These are phyloP conservation scores for Spodoptera litura DNA, from an alignment of 1,140 invertebrate genomes.

Conservation along the genomic window DNA sequence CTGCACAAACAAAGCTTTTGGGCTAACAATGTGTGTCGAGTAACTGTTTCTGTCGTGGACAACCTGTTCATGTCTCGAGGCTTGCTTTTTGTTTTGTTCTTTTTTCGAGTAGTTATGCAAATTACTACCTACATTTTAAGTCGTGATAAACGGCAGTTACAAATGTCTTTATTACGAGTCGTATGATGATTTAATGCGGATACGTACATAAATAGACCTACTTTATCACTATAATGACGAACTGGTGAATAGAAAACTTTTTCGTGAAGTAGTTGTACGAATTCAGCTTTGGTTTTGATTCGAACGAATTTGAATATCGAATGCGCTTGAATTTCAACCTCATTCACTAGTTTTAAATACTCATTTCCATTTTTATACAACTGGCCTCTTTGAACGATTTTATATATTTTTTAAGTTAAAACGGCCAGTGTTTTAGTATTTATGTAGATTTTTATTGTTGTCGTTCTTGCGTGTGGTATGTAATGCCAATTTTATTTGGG, in stretches of 20 bases:
- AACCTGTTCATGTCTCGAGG: slow-evolving; percentile 59
- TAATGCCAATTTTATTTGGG: slow-evolving; percentile 39
- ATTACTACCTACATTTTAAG: not conserved
- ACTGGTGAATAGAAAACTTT: slow-evolving; percentile 56
- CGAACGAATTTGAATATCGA: slow-evolving; percentile 54
- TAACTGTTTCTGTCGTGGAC: slow-evolving; percentile 68
- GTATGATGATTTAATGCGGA: not conserved
- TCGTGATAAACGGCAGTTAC: not conserved
- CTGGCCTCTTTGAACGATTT: not conserved
- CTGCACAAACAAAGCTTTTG: slow-evolving; percentile 34
- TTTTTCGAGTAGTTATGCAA: slow-evolving; percentile 6
- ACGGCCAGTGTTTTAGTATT: too few relatives aligned
- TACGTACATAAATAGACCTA: slow-evolving; percentile 37
- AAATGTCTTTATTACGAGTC: not conserved
- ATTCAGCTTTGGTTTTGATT: slow-evolving; percentile 29
- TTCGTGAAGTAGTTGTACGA: slow-evolving; percentile 54
- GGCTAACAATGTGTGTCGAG: slow-evolving; percentile 62
- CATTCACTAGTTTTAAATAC: slow-evolving; percentile 53
- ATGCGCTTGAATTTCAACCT: slow-evolving; percentile 49
- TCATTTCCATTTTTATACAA: not conserved
- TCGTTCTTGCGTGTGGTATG: not conserved
- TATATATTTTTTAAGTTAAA: too few relatives aligned
- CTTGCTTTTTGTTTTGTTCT: slow-evolving; percentile 46
- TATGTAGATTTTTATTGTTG: not conserved
- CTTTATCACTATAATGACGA: slow-evolving; percentile 34